Evolutionary conservation across 1,140 invertebrate species (phyloP), one percentile per base, ranked within the genome.

Genomic region (Caenorhabditis inopinata): DNA sequence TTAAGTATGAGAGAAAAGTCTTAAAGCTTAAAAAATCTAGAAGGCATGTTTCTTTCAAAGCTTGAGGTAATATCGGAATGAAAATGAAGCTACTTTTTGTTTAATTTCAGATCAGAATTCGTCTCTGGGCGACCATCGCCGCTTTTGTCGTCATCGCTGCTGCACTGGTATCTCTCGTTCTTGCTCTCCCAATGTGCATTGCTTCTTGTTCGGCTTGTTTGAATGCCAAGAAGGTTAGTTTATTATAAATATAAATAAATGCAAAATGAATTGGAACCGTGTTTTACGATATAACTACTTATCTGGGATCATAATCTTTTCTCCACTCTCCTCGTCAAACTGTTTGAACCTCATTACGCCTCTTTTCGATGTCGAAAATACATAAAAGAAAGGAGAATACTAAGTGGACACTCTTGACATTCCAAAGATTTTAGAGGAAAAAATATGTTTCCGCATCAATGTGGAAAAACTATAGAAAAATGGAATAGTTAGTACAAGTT

Each of bases 151-250:
- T 85, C 23, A 80, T 87, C 18, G 85, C 85, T 27, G 85, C 85
- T 18, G 85, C 85, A 16, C 35, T 85, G n/a, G 83, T 83, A 25
- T 84, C 86, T 6, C 84, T 87, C 12, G 49, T 87, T 25, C 83
- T 87, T 38, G 87, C 84, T 27, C 76, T 85, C 29, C 85, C 85
- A 21, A 83, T 87, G 77, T 87, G 85, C 80, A 87, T 87, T 46
- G 86, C 85, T 53, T 87, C 86, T 4, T 87, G 85, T 76, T 79
- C 79, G 16, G 85, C 86, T 1, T 87, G 85, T 81, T 48, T 87
- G 27, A 85, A 87, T 42, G 88, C 85, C 4, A 86, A 85, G 79
- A 87, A 87, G 81, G 85, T 86, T 12, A 51, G 81, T 79, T 68
- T 42, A n/a, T 62, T 1, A 5, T 9, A n/a, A 48, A 14, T 76